These are phyloP conservation scores for Drosophila tristis DNA, from an alignment of 1,140 invertebrate genomes.

Conservation along the genomic window DNA sequence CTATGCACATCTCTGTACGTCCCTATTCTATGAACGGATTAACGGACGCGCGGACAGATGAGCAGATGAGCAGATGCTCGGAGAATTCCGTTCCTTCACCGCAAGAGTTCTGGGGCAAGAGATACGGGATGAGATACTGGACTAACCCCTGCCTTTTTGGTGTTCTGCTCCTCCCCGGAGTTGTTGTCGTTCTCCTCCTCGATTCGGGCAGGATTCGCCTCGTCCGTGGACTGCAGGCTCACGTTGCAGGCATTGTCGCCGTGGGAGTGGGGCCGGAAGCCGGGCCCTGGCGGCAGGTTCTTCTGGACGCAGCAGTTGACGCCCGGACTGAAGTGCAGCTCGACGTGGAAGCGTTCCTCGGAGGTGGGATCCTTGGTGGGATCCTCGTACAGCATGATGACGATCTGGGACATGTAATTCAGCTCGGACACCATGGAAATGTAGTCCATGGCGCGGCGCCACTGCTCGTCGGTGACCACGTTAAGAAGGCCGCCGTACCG, in stretches of 20 bases:
- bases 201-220: conserved; percentile 86
- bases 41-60: no score
- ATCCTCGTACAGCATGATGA: conserved; percentile 99
- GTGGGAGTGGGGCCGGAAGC: conserved; percentile 95
- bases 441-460: conserved; percentile 99
- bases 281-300: conserved; percentile 95
- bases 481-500: conserved; percentile 96
- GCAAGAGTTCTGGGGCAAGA: neutral
- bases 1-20: no score
- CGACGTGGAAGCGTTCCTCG: conserved; percentile 97
- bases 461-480: conserved; percentile 97
- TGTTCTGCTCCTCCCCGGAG: conserved; percentile 57
- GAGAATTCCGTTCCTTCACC: conserved; percentile 1
- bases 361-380: conserved; percentile 96
- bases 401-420: conserved; percentile 99
- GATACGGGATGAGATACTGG: no score
- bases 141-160: conserved; percentile 50
- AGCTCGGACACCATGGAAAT: conserved; percentile 98
- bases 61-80: neutral
- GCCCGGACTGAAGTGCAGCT: conserved; percentile 98
- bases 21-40: no score
- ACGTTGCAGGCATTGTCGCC: conserved; percentile 87
- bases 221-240: conserved; percentile 67
- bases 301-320: conserved; percentile 98
- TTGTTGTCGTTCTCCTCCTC: conserved; percentile 89